Evolutionary conservation across 2,797 vertebrate genomes (phyloP).

Genomic region (Coreius guichenoti): DNA sequence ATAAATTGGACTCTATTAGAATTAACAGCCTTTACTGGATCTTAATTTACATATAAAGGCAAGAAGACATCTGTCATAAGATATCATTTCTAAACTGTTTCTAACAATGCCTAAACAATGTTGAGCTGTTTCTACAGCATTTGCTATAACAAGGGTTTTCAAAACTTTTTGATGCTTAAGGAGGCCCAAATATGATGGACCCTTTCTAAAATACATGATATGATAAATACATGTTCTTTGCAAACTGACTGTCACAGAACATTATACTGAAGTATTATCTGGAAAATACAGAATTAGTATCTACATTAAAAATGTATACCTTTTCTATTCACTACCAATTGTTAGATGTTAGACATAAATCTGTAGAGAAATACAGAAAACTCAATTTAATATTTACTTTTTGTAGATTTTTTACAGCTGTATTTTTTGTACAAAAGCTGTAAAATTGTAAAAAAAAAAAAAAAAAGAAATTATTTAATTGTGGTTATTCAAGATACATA

Average conservation of each 20-base stretch:
- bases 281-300: not conserved
- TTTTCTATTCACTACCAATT: not conserved
- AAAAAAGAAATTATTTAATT: not conserved
- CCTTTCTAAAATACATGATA: not conserved
- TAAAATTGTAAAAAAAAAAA: not conserved
- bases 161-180: conserved; percentile 6
- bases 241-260: not conserved
- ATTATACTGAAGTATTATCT: not conserved
- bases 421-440: not conserved
- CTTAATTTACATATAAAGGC: conserved; percentile 77
- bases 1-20: conserved; percentile 85
- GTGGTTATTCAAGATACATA: not conserved
- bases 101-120: conserved; percentile 6
- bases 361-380: not conserved
- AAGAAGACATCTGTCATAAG: conserved; percentile 65
- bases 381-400: not conserved
- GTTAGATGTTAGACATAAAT: not conserved
- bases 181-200: not conserved
- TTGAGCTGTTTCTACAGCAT: not conserved
- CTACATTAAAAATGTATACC: not conserved
- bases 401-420: too few species aligned
- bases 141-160: not conserved
- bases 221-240: not conserved
- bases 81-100: conserved; percentile 48
- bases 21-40: conserved; percentile 77